phyloP scores from a whole-genome alignment of 2,113 vertebrate species.

The Columba livia region DNA sequence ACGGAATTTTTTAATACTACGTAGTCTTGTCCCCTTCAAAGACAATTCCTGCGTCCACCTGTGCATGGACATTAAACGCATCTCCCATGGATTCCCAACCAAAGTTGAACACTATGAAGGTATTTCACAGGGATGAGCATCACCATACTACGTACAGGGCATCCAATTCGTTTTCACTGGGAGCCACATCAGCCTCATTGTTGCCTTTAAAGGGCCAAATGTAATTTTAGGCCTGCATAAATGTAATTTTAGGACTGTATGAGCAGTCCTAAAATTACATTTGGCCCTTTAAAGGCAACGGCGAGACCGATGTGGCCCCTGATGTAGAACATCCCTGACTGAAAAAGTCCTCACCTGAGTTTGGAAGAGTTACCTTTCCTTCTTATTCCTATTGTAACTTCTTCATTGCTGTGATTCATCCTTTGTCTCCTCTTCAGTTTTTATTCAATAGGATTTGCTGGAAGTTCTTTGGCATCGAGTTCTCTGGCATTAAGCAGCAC shows the following conservation, averaged over 20 bases:
- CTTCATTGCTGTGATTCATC: background rate
- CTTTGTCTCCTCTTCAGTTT: background rate
- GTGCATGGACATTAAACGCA: accelerated
- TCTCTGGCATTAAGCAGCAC: background rate
- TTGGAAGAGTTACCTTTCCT: background rate
- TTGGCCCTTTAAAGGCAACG: too few relatives aligned
- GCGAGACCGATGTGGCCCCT: too few relatives aligned
- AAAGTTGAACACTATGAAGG: background rate
- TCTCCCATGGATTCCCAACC: accelerated
- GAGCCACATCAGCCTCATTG: too few relatives aligned
- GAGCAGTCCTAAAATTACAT: too few relatives aligned
- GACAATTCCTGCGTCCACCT: background rate
- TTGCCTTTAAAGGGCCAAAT: too few relatives aligned
- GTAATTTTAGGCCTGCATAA: too few relatives aligned
- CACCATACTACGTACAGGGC: background rate
- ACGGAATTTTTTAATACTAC: background rate
- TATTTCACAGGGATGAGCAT: background rate
- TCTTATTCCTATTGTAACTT: background rate
- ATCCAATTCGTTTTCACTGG: too few relatives aligned
- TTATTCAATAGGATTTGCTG: background rate
- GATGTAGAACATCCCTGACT: background rate
- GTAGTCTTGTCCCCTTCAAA: background rate
- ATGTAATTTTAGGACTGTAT: too few relatives aligned
- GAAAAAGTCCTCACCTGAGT: background rate
- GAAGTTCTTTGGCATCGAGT: background rate